Percentiles rank a stretch among this genome's conserved stretches.
Evolutionary conservation across 2,113 vertebrate genomes (phyloP).

Genomic region (Vimba vimba): DNA sequence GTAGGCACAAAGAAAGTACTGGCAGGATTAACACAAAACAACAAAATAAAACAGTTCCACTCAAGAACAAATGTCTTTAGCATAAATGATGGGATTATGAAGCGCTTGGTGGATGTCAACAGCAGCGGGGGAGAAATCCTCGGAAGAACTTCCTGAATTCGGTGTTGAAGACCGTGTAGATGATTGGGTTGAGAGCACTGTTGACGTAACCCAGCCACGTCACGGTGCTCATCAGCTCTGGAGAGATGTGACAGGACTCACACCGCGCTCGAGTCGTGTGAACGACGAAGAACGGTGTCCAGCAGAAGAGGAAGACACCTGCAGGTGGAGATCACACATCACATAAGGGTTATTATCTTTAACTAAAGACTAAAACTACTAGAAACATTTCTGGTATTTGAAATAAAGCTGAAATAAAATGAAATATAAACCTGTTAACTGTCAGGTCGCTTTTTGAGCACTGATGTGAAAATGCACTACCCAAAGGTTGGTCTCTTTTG

Average conservation of each 20-base stretch:
- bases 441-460: no score
- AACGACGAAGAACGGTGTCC: slow-evolving; percentile 96
- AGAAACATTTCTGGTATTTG: no score
- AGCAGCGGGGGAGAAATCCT: slow-evolving; percentile 80
- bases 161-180: slow-evolving; percentile 91
- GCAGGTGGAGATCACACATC: not conserved
- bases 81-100: slow-evolving; percentile 19
- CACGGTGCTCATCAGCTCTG: slow-evolving; percentile 86
- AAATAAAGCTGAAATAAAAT: no score
- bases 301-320: slow-evolving; percentile 95
- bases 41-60: slow-evolving; percentile 16
- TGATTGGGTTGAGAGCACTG: slow-evolving; percentile 93
- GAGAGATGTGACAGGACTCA: slow-evolving; percentile 78
- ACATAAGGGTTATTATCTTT: no score
- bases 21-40: slow-evolving; percentile 40
- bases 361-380: no score
- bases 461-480: no score
- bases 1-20: slow-evolving; percentile 59
- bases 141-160: slow-evolving; percentile 92
- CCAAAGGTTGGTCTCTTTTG: no score
- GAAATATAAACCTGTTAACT: no score
- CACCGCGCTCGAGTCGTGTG: slow-evolving; percentile 87
- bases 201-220: slow-evolving; percentile 97
- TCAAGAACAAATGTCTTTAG: slow-evolving; percentile 34
- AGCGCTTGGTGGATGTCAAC: slow-evolving; percentile 52